phyloP scores from a whole-genome alignment of 2,113 vertebrate genomes.

The Hippopotamus amphibius region DNA sequence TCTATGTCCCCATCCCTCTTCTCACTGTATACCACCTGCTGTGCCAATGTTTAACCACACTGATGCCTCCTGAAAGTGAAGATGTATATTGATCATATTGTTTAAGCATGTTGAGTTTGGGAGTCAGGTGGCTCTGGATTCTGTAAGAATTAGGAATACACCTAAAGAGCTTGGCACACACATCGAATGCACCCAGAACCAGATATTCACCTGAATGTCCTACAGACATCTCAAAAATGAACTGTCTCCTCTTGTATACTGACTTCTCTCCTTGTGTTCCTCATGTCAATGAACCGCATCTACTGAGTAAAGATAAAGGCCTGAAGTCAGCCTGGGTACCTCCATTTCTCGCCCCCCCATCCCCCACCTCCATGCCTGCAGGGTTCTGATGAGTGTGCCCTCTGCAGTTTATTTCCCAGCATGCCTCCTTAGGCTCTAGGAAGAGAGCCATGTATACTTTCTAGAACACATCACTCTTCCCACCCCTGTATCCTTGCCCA shows the following conservation, averaged over 20 bases:
- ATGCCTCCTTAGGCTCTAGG: not conserved
- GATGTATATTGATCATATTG: fast-evolving
- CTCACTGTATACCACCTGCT: not conserved
- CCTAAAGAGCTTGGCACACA: not conserved
- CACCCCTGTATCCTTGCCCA: not conserved
- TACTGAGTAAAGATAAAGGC: not conserved
- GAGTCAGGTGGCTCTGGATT: not conserved
- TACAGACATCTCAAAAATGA: not conserved
- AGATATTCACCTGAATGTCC: not conserved
- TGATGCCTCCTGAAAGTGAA: not conserved
- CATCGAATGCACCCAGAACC: not conserved
- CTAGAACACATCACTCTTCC: not conserved
- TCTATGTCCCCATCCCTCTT: not conserved
- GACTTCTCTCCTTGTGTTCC: not conserved
- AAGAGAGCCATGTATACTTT: not conserved
- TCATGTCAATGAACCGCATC: not conserved
- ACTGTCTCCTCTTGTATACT: not conserved
- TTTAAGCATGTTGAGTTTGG: not conserved
- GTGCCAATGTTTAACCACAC: not conserved
- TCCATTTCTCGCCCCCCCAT: not conserved
- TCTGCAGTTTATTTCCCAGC: not conserved
- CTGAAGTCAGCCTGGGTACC: not conserved
- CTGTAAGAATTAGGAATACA: not conserved
- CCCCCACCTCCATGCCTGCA: not conserved
- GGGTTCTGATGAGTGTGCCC: not conserved